Base-by-base conservation (phyloP, 2,113 vertebrate species). In the Urocolius indicus region DNA sequence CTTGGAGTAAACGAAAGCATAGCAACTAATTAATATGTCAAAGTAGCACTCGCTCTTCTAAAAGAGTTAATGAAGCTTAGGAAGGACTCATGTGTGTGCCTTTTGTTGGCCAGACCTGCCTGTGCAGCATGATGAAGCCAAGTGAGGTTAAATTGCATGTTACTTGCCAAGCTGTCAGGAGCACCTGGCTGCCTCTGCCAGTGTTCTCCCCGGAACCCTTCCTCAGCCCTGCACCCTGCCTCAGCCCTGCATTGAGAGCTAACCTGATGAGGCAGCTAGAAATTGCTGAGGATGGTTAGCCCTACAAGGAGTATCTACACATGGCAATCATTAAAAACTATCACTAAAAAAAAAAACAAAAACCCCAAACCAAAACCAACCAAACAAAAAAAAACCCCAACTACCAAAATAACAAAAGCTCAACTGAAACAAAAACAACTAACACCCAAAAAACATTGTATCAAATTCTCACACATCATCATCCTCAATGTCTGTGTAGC, bases 1-100 rank as follows among this genome's bases (percentile, higher is more conserved):
- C 93, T 71, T 71, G 58, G 80, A 97, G 93, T 49, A 96, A 95
- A 97, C 96, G 92, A 95, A 97, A 94, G 95, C 91, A 85, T 21
- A 76, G 71, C 86, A 97, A 92, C 95, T 97, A 98, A 98, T 98
- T 98, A 98, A 97, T 96, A 97, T 97, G 98, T 98, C 98, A 98
- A 96, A 97, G 94, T 54, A 97, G 97, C 95, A 88, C 69, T 59
- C 78, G 67, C 68, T 77, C 59, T 84, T 97, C 97, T 96, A 96
- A 95, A 97, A 79, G 96, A 98, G 95, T 92, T 98, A 97, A 97
- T 96, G 97, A 97, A 96, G 94, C 97, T 97, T 95, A 71, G 36
- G 22, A 91, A 94, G 90, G 92, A 96, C 91, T 89, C 95, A 62
- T 34, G 95, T 91, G 95, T 91, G 95, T 92, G 95, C 75, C 96